Base-by-base conservation (phyloP, 2,797 vertebrate species). In the Odontamblyopus lacepedii region DNA sequence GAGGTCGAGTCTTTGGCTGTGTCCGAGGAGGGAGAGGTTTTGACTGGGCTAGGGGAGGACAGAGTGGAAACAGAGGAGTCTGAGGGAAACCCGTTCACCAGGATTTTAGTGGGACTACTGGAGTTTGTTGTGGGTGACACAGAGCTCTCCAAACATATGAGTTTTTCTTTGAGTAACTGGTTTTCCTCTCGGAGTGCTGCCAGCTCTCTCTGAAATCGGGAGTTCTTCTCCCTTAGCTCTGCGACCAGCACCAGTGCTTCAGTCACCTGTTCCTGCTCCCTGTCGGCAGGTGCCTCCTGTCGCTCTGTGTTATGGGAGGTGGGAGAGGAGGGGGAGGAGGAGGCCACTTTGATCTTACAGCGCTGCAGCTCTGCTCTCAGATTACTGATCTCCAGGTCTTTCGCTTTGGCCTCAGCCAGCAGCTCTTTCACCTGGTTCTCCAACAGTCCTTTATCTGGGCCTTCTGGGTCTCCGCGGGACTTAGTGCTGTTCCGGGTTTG, bases 351-450 rank as follows among this genome's bases (percentile, higher is more conserved):
- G 75, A 92, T 94, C 84, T 91, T 95, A 81, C 88, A 95, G 78
- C 91, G 95, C 86, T 97, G 96, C 74, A 99, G 81, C 86, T 99
- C 97, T 70, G 89, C 94, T 50, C 95, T 95, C 57, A 99, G 96
- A 80, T 94, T 96, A 81, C 92, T 96, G 59, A 99, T 99, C 90
- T 98, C 96, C 2, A 93, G 94, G 77, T 99, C 97, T 93, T 99
- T 99, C 0, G 95, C 94, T 82, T 99, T 98, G 64, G 96, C 95
- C 80, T 99, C 97, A 12, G 96, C 95, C 86, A 98, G 84, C 61
- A 99, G 94, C 67, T 97, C 97, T 80, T 96, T 98, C 65, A 99
- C 95, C 80, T 98, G 97, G 79, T 94, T 90, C 93, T 98, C 97
- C 65, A 98, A 89, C 23, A 95, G 82, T 0, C 94, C 92, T 82